Percentiles rank a stretch among this genome's conserved stretches.
phyloP scores from a whole-genome alignment of 2,888 invertebrate species.

The Lissonota sp. region DNA sequence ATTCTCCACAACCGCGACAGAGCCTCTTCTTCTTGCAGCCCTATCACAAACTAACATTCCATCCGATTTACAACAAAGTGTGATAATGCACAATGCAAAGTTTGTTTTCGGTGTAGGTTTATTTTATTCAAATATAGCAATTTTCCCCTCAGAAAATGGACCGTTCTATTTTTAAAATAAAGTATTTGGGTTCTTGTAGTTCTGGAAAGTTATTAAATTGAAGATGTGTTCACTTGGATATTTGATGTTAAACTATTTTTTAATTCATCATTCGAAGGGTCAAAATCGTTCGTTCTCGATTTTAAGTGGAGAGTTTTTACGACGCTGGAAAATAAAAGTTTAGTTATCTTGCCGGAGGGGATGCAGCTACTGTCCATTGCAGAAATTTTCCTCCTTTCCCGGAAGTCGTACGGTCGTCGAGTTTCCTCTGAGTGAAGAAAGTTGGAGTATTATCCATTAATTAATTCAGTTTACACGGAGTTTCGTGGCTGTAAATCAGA shows the following conservation, averaged over 20 bases:
- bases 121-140: too few species aligned
- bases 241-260: not conserved
- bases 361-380: not conserved
- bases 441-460: conserved; percentile 8
- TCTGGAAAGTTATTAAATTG: too few species aligned
- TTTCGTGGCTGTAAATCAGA: conserved; percentile 20
- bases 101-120: too few species aligned
- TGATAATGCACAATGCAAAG: too few species aligned
- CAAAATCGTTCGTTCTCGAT: not conserved
- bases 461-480: conserved; percentile 13
- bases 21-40: not conserved
- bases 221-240: not conserved
- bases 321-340: conserved; percentile 9
- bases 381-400: not conserved
- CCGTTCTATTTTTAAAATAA: too few species aligned
- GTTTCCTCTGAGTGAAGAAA: not conserved
- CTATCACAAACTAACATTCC: not conserved
- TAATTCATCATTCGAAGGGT: not conserved
- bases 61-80: not conserved
- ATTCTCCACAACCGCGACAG: not conserved
- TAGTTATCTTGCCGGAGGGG: not conserved
- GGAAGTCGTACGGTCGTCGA: not conserved
- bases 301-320: conserved; percentile 2
- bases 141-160: too few species aligned
- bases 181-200: too few species aligned